Base-by-base conservation (phyloP, 2,888 invertebrate species). In the Himalopsyche tibetana region DNA sequence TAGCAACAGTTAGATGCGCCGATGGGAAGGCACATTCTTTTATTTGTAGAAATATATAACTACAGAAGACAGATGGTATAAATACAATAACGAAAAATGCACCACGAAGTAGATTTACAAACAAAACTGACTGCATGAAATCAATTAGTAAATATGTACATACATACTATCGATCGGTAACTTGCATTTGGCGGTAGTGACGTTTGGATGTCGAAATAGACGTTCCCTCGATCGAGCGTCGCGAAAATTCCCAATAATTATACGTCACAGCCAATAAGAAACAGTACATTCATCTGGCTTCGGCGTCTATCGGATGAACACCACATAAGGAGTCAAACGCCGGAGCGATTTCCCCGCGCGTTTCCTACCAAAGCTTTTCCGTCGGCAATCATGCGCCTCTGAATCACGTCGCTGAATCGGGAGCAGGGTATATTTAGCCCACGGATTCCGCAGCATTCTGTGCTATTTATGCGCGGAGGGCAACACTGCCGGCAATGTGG, bases 281-380 rank as follows among this genome's bases (percentile, higher is more conserved):
- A 28, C 1, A 28, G 28, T 28, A 28, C 28, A 56, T 80, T 17
- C 45, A 80, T 42, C 15, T 40, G 63, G 55, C 55, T 28, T 40
- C 63, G 19, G 63, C 63, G 19, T 11, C 82, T 12, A 56, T 38
- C 55, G 81, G 40, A 82, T 63, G 87, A 86, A 88, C 83, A 82
- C 88, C 88, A 85, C 86, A 87, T 86, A 88, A 88, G 88, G 88
- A 83, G 87, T 74, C 86, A 88, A 88, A 87, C 86, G 84, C 63
- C 55, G 84, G 38, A 8, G 80, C 45, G 15, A 79, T 55, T 56
- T 74, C 85, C 80, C 82, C 51, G 55, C 63, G 17, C 80, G 83
- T 85, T 42, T 69, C 84, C 51, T 51, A 51, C 51, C 84, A 80
- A 42, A 17, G 38, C 80, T 80, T 42, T 42, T 42, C 80, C 55